phyloP scores from a whole-genome alignment of 2,113 vertebrate species.

The Syngnathus typhle region DNA sequence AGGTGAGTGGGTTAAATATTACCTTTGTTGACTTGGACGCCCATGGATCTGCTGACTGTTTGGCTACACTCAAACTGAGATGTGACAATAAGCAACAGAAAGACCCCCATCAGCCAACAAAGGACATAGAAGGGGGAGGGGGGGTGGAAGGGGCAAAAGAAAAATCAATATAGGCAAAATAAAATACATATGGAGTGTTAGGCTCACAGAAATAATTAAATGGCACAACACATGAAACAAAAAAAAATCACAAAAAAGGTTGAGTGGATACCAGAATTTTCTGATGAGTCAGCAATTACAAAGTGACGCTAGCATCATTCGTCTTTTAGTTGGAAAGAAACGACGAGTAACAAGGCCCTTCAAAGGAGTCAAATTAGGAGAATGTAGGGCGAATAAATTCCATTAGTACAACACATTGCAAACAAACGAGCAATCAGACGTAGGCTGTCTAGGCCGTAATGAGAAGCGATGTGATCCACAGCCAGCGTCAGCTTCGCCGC shows the following conservation, averaged over 20 bases:
- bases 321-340: constrained; percentile 39
- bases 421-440: constrained; percentile 63
- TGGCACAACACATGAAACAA: constrained; percentile 29
- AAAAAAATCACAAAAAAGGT: constrained; percentile 33
- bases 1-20: constrained; percentile 56
- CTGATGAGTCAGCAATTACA: constrained; percentile 19
- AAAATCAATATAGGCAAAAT: constrained; percentile 33
- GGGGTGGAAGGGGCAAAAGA: constrained; percentile 21
- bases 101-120: constrained; percentile 51
- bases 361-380: constrained; percentile 48
- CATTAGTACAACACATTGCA: constrained; percentile 59
- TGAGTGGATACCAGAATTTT: constrained; percentile 55
- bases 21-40: constrained; percentile 70
- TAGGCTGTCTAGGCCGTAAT: constrained; percentile 26
- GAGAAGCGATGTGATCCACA: constrained; percentile 26
- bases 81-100: constrained; percentile 63
- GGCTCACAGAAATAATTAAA: constrained; percentile 30
- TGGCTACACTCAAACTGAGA: constrained; percentile 74
- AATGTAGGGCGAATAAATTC: constrained; percentile 63
- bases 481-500: constrained; percentile 35
- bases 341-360: constrained; percentile 52
- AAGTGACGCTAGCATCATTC: constrained; percentile 40
- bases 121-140: constrained; percentile 37
- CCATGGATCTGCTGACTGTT: constrained; percentile 65
- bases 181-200: constrained; percentile 34